phyloP scores from a whole-genome alignment of 2,888 invertebrate genomes.

The Drosophila cognata region DNA sequence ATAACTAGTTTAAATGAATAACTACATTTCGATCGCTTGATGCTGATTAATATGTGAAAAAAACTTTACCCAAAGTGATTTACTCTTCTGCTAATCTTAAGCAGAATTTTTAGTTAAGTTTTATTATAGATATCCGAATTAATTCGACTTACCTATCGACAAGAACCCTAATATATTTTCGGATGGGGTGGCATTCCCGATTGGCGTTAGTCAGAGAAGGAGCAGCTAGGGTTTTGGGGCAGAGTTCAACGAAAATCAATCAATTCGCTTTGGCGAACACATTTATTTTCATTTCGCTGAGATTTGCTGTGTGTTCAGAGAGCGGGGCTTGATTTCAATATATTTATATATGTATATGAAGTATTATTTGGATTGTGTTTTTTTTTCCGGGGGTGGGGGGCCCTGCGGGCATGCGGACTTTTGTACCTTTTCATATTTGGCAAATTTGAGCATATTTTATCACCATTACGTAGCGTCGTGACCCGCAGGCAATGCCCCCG shows the following conservation, averaged over 20 bases:
- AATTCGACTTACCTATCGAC: neutral
- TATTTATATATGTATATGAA: slow-evolving; percentile 48
- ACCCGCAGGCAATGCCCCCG: slow-evolving; percentile 64
- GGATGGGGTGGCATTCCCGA: neutral
- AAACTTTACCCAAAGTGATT: neutral
- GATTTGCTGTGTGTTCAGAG: slow-evolving; percentile 50
- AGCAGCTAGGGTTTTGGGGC: neutral
- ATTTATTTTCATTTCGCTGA: slow-evolving; percentile 83
- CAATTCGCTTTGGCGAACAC: slow-evolving; percentile 82
- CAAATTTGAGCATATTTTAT: slow-evolving; percentile 83
- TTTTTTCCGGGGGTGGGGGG: neutral
- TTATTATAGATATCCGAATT: neutral
- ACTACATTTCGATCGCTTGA: neutral
- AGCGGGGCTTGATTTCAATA: slow-evolving; percentile 63
- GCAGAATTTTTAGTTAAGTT: neutral
- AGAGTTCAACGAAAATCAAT: slow-evolving; percentile 81
- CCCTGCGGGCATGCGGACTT: slow-evolving; percentile 55
- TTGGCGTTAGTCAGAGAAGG: neutral
- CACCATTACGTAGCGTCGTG: slow-evolving; percentile 76
- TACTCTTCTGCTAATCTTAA: neutral
- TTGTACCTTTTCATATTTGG: slow-evolving; percentile 79
- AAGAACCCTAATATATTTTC: neutral
- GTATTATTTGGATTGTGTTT: slow-evolving; percentile 60
- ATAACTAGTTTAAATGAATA: neutral
- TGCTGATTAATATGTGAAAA: neutral